phyloP scores from a whole-genome alignment of 2,113 vertebrate genomes.

The Calcarius ornatus region DNA sequence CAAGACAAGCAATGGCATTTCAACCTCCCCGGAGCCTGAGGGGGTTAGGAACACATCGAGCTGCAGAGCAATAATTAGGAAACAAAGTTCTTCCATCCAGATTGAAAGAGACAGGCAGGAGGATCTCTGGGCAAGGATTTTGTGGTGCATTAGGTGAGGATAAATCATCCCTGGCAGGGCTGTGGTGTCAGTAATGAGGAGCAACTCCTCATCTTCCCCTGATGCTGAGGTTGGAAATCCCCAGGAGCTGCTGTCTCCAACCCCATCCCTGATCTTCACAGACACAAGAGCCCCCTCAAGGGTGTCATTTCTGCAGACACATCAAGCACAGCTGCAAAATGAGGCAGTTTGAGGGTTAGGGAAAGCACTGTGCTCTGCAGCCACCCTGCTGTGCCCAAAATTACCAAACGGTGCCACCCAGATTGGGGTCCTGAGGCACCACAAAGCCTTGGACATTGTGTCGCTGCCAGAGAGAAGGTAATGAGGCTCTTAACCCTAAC shows the following conservation, averaged over 20 bases:
- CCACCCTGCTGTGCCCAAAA: neutral
- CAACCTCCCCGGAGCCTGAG: neutral
- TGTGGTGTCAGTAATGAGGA: neutral
- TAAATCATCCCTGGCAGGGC: neutral
- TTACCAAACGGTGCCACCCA: fast-evolving
- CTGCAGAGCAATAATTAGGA: neutral
- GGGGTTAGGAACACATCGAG: slow-evolving; percentile 24
- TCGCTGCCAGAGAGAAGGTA: neutral
- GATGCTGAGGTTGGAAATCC: fast-evolving
- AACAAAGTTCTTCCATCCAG: neutral
- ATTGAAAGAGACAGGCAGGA: neutral
- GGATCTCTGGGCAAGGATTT: neutral
- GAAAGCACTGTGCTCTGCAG: neutral
- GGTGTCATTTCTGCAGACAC: neutral
- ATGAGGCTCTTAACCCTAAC: neutral
- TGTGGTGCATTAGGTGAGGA: neutral
- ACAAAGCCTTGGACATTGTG: neutral
- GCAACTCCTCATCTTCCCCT: fast-evolving
- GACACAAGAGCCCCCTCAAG: neutral
- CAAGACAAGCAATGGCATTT: neutral
- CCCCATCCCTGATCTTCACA: neutral
- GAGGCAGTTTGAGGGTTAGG: neutral
- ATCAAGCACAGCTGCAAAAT: neutral
- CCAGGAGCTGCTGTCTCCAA: fast-evolving
- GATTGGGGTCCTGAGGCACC: neutral